Base-by-base conservation (phyloP, 1,140 invertebrate species). In the Drosophila ercepeae region DNA sequence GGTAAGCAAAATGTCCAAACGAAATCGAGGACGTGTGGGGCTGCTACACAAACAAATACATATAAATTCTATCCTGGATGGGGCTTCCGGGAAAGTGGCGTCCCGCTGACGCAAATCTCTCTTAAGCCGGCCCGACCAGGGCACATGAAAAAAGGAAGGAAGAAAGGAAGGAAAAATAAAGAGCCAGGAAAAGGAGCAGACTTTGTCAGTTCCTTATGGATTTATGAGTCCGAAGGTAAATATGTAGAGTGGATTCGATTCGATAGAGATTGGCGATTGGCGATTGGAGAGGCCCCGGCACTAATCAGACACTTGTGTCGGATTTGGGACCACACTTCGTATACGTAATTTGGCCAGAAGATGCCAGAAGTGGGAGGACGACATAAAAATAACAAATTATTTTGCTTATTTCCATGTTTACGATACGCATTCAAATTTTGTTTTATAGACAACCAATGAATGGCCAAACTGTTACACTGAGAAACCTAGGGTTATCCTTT, bases 371-470 rank as follows among this genome's bases (percentile, higher is more conserved):
- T 7, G n/a, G 13, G 50, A 65, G 36, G 45, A 44, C 60, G 21
- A 34, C 60, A 67, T 61, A 67, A 67, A 65, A 67, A 67, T 67
- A 67, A 34, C 39, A 68, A 65, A 67, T 68, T 68, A 65, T 68
- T 68, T 68, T 53, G 36, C 64, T 67, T 68, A 67, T 67, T 67
- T 27, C 19, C n/a, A 27, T 65, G 29, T 67, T 67, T 67, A 65
- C 63, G 61, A 27, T 67, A 34, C 32, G 63, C 46, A 65, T 67
- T 67, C 48, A 67, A 67, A 67, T 67, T 65, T 65, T 27, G 36
- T 53, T 67, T 67, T 65, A 67, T 67, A 36, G 46, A 65, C 63
- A 44, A 32, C 44, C 63, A 34, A 67, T 65, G 46, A 34, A 67
- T 65, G 46, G 27, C 60, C 55, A 61, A 39, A 16, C 36, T 6